A percentile compares a stretch with the other conserved stretches of the same genome.
phyloP scores from a whole-genome alignment of 1,140 invertebrate species.

The Oryzaephilus surinamensis region DNA sequence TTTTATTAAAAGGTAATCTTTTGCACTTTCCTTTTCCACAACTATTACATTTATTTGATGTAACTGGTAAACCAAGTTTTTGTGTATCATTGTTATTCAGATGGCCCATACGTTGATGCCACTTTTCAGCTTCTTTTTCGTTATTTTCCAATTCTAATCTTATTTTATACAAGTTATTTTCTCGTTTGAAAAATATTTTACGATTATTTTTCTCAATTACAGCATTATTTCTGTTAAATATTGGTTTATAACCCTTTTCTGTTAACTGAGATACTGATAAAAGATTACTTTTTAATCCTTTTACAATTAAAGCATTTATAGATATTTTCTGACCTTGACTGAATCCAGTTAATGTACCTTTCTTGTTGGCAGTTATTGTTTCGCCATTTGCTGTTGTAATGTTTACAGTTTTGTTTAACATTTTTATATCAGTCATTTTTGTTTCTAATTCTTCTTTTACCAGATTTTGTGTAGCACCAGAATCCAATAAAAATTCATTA shows the following conservation, averaged over 20 bases:
- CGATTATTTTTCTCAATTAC: slow-evolving; percentile 1
- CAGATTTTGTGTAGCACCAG: slow-evolving; percentile 21
- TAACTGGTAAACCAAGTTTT: slow-evolving; percentile 9
- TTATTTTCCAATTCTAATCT: slow-evolving; percentile 16
- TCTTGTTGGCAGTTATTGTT: slow-evolving; percentile 8
- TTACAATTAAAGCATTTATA: slow-evolving; percentile 5
- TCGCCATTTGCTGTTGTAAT: slow-evolving; percentile 18
- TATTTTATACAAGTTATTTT: slow-evolving; percentile 13
- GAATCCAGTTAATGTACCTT: slow-evolving; percentile 13
- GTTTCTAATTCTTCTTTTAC: slow-evolving; percentile 9
- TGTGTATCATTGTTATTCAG: no score
- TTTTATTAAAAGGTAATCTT: slow-evolving; percentile 14
- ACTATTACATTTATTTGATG: slow-evolving; percentile 9
- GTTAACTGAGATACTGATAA: no score
- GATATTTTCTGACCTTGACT: slow-evolving; percentile 7
- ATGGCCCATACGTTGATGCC: not conserved
- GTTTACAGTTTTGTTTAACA: slow-evolving; percentile 12
- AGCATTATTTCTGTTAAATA: slow-evolving; percentile 8
- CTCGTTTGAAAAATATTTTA: not conserved
- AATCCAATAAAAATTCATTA: slow-evolving; percentile 20
- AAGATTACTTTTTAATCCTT: slow-evolving; percentile 1
- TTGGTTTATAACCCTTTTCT: no score
- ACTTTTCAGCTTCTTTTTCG: slow-evolving; percentile 13
- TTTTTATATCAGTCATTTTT: slow-evolving; percentile 8
- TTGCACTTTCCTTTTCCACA: slow-evolving; percentile 16